Evolutionary conservation across 2,797 vertebrate species (phyloP).

Genomic region (Ciconia nigra): DNA sequence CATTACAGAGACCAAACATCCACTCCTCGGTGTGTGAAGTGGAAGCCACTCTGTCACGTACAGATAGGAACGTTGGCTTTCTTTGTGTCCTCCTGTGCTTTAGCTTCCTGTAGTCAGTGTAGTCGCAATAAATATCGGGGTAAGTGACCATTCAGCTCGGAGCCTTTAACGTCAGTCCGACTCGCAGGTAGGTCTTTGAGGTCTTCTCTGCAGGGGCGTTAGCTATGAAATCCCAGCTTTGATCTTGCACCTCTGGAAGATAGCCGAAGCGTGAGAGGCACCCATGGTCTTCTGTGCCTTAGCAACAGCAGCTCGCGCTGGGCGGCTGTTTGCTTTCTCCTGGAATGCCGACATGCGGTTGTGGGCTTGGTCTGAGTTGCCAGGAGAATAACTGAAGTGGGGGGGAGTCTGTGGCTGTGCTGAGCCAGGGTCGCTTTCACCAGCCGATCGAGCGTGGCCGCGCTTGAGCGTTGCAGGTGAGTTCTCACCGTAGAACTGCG

Average conservation of each 20-base stretch:
- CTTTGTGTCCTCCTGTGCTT: background rate
- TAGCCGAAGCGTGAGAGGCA: fast-evolving
- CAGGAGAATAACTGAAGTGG: background rate
- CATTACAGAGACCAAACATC: background rate
- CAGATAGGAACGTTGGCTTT: fast-evolving
- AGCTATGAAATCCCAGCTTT: too few relatives aligned
- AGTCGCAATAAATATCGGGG: fast-evolving
- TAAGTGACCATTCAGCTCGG: background rate
- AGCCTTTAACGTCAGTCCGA: fast-evolving
- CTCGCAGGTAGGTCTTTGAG: background rate
- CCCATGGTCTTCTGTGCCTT: background rate
- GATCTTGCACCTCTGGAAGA: background rate
- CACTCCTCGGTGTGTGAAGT: fast-evolving
- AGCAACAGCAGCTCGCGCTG: background rate
- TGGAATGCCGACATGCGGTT: background rate
- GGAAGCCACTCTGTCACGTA: background rate
- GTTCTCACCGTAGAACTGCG: background rate
- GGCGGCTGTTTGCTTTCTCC: background rate
- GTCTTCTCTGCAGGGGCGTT: too few relatives aligned
- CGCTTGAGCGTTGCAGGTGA: background rate
- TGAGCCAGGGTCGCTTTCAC: background rate
- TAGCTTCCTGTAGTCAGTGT: background rate
- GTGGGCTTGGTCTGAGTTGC: background rate
- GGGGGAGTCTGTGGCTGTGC: background rate
- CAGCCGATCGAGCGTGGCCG: fast-evolving